These are phyloP conservation scores for Hecatera dysodea DNA, from an alignment of 2,888 invertebrate genomes.

Conservation along the genomic window DNA sequence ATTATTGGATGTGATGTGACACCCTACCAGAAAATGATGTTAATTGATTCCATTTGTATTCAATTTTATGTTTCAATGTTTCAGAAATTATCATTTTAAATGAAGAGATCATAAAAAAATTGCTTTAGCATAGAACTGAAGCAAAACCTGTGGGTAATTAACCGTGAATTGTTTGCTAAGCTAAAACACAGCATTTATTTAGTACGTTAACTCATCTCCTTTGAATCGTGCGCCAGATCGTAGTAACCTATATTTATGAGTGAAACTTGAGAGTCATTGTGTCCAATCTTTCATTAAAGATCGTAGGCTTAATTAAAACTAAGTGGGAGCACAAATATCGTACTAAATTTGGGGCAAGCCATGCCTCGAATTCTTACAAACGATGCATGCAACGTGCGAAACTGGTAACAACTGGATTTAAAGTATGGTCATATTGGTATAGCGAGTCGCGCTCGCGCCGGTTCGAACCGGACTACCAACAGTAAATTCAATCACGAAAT, in stretches of 20 bases:
- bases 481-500: conserved; percentile 8
- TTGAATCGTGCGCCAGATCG: conserved; percentile 26
- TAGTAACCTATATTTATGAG: conserved; percentile 46
- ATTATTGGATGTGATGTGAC: conserved; percentile 1
- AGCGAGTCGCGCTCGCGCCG: conserved; percentile 9
- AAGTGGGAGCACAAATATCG: conserved; percentile 72
- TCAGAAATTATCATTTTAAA: not conserved
- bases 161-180: not conserved
- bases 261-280: conserved; percentile 55
- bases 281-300: conserved; percentile 65
- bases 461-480: not conserved
- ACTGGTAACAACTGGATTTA: conserved; percentile 74
- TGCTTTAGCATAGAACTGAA: not conserved
- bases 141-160: not conserved
- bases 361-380: conserved; percentile 67
- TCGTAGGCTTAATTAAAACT: conserved; percentile 74
- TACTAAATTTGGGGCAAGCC: conserved; percentile 68
- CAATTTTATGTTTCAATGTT: not conserved
- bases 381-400: conserved; percentile 53
- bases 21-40: not conserved
- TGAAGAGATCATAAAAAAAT: not conserved
- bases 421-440: conserved; percentile 68
- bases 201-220: conserved; percentile 26
- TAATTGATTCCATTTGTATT: not conserved
- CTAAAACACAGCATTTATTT: conserved; percentile 21